Conservation (phyloP, 2,113 vertebrate genomes). For the Erythrocercus mccallii region DNA sequence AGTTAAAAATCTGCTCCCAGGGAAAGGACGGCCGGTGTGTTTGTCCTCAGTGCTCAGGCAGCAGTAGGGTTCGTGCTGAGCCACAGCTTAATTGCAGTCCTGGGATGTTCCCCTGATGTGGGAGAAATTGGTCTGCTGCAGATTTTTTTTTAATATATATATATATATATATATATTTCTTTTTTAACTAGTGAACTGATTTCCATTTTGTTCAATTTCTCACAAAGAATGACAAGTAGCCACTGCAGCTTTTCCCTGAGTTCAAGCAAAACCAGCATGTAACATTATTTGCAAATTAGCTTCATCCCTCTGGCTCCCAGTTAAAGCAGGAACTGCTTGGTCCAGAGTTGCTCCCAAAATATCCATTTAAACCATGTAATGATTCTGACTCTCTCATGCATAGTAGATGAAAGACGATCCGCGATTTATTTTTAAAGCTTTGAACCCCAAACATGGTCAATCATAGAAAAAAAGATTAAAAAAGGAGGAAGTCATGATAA, state of each 20-base stretch:
- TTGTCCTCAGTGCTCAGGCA: neutral
- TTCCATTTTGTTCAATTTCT: neutral
- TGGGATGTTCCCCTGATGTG: neutral
- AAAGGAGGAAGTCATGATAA: slow-evolving; percentile 2
- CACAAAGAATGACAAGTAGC: slow-evolving; percentile 7
- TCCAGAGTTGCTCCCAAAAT: neutral
- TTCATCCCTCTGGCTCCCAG: slow-evolving; percentile 2
- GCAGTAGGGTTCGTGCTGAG: neutral
- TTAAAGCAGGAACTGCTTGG: neutral
- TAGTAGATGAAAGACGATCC: slow-evolving; percentile 7
- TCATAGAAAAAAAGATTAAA: neutral
- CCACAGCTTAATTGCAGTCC: neutral
- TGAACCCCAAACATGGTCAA: slow-evolving; percentile 30
- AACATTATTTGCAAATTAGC: slow-evolving; percentile 39
- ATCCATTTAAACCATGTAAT: slow-evolving; percentile 12
- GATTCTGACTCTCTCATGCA: neutral
- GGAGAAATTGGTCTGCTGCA: neutral
- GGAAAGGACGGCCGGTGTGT: neutral
- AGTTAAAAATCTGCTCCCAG: neutral
- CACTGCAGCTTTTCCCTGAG: neutral
- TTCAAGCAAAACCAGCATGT: neutral
- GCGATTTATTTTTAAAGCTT: slow-evolving; percentile 29
- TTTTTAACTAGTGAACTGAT: neutral
- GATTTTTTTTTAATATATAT: neutral
- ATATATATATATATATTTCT: neutral